These are phyloP conservation scores for Lithophane socia DNA, from an alignment of 2,888 invertebrate species.

Conservation along the genomic window DNA sequence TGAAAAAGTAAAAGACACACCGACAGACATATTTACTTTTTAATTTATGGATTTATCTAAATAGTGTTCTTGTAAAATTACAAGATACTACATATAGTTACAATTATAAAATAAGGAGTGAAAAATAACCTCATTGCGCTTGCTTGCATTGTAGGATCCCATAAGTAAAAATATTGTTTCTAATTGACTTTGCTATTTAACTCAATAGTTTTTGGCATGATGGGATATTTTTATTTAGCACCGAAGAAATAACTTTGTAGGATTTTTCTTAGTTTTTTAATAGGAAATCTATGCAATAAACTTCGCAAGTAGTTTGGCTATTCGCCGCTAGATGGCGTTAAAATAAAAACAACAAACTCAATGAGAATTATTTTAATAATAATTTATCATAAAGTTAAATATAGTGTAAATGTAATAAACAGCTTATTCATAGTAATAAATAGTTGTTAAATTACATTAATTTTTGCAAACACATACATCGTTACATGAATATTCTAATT, in stretches of 20 bases:
- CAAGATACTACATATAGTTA: too few species aligned
- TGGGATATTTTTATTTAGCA: neutral
- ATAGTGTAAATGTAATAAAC: constrained; percentile 35
- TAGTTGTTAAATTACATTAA: constrained; percentile 25
- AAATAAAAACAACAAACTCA: constrained; percentile 15
- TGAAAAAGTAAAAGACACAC: too few species aligned
- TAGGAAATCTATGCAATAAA: neutral
- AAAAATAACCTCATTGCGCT: too few species aligned
- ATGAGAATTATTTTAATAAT: constrained; percentile 43
- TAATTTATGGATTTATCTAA: too few species aligned
- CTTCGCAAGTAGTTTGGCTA: neutral
- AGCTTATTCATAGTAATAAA: constrained; percentile 50
- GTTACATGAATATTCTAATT: neutral
- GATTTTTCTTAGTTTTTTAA: too few species aligned
- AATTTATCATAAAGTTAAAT: constrained; percentile 56
- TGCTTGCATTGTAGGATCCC: neutral
- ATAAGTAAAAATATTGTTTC: neutral
- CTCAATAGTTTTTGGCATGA: too few species aligned
- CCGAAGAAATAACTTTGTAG: neutral
- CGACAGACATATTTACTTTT: too few species aligned
- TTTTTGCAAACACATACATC: constrained; percentile 31
- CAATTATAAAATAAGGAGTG: too few species aligned
- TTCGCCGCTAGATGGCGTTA: constrained; percentile 28
- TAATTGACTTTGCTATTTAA: neutral
- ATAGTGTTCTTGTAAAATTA: too few species aligned